phyloP scores from a whole-genome alignment of 1,140 invertebrate species.

The Dolichoris vasculosae region DNA sequence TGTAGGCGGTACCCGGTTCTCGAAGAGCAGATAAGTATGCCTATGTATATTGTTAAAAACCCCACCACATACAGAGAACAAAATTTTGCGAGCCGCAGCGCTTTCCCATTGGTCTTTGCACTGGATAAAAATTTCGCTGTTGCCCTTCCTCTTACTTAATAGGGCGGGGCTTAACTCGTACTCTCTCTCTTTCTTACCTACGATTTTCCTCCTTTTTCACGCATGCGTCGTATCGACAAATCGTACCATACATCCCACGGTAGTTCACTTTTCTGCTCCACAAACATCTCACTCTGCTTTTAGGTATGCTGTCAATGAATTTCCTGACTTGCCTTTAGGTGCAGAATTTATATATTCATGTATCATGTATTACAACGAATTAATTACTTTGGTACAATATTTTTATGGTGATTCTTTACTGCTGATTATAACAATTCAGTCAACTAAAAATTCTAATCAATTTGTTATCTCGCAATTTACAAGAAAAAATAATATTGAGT shows the following conservation, averaged over 20 bases:
- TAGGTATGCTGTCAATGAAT: too few relatives aligned
- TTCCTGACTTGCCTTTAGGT: neutral
- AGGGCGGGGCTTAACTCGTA: constrained; percentile 37
- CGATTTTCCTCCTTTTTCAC: constrained; percentile 36
- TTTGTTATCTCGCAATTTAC: too few relatives aligned
- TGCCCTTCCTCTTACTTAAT: constrained; percentile 34
- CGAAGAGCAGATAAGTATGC: neutral
- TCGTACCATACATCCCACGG: neutral
- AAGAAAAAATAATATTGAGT: too few relatives aligned
- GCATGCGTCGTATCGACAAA: neutral
- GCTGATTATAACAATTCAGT: too few relatives aligned
- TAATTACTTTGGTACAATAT: too few relatives aligned
- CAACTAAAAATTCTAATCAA: too few relatives aligned
- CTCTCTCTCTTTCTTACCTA: neutral
- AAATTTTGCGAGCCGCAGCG: constrained; percentile 34
- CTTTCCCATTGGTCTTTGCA: constrained; percentile 18
- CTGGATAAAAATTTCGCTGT: constrained; percentile 23
- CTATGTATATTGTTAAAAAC: neutral
- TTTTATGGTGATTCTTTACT: too few relatives aligned
- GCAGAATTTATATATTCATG: neutral
- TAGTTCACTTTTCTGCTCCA: neutral
- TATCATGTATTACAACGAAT: too few relatives aligned
- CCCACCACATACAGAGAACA: neutral
- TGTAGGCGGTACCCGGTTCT: neutral
- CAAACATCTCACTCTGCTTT: too few relatives aligned